A percentile compares a stretch with the other conserved stretches of the same genome.
Conservation (phyloP, 2,888 invertebrate genomes). For the Eustalomyia histrio region DNA sequence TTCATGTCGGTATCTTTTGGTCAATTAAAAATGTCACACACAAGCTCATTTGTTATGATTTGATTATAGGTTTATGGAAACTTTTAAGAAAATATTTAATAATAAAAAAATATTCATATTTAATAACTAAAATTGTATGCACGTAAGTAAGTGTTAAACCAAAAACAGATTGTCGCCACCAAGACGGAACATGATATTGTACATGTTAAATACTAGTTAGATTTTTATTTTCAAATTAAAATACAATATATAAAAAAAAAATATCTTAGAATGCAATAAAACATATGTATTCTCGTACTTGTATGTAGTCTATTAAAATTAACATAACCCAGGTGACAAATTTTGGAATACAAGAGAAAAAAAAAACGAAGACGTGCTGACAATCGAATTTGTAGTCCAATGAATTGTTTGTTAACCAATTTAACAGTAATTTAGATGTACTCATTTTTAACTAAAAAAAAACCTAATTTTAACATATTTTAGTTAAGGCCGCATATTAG, state of each 20-base stretch:
- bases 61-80: conserved; percentile 51
- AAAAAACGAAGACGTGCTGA: no score
- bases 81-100: conserved; percentile 19
- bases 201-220: conserved; percentile 6
- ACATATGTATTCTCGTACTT: neutral
- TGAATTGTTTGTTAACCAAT: no score
- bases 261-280: conserved; percentile 4
- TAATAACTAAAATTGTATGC: conserved; percentile 14
- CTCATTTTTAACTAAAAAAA: no score
- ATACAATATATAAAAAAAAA: neutral
- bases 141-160: conserved; percentile 50
- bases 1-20: conserved; percentile 46
- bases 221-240: conserved; percentile 5
- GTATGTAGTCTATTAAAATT: neutral
- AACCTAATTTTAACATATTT: no score
- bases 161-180: conserved; percentile 60
- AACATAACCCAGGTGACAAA: neutral
- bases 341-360: neutral
- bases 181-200: conserved; percentile 57
- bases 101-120: neutral
- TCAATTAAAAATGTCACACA: conserved; percentile 47
- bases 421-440: no score
- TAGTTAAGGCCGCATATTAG: no score
- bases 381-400: no score
- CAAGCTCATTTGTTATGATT: conserved; percentile 38